phyloP scores from a whole-genome alignment of 2,113 vertebrate genomes.

The Cyanistes caeruleus region DNA sequence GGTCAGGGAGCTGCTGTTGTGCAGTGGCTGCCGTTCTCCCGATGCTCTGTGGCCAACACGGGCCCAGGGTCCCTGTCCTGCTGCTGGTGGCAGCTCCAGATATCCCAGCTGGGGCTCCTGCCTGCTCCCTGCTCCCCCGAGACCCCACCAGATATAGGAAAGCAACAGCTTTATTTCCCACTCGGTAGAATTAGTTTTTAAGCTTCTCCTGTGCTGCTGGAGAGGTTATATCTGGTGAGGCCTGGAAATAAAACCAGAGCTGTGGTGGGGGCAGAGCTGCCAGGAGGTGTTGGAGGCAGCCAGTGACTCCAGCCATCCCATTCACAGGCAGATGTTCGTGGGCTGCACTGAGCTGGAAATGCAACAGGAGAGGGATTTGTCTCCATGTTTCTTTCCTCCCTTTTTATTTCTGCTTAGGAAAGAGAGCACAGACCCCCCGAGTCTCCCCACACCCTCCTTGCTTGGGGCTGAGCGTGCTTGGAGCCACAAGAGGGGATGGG shows the following conservation, averaged over 20 bases:
- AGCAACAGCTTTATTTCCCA: not conserved
- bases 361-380: not conserved
- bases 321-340: too few relatives aligned
- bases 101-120: not conserved
- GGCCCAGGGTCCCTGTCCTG: not conserved
- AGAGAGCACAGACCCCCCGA: accelerated
- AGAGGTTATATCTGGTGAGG: not conserved
- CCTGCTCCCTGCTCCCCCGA: not conserved
- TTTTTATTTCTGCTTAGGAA: not conserved
- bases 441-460: accelerated
- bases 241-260: not conserved
- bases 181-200: constrained; percentile 50
- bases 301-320: not conserved
- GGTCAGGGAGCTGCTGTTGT: constrained; percentile 48
- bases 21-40: not conserved
- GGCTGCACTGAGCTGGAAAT: not conserved
- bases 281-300: not conserved
- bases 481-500: not conserved
- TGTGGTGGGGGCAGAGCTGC: not conserved
- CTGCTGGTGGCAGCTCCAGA: accelerated
- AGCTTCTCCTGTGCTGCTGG: not conserved
- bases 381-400: not conserved
- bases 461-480: too few relatives aligned
- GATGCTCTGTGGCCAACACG: not conserved
- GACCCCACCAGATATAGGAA: not conserved